Evolutionary conservation across 2,888 invertebrate species (phyloP), one percentile per base, ranked within the genome.

Genomic region (Antitype chi): DNA sequence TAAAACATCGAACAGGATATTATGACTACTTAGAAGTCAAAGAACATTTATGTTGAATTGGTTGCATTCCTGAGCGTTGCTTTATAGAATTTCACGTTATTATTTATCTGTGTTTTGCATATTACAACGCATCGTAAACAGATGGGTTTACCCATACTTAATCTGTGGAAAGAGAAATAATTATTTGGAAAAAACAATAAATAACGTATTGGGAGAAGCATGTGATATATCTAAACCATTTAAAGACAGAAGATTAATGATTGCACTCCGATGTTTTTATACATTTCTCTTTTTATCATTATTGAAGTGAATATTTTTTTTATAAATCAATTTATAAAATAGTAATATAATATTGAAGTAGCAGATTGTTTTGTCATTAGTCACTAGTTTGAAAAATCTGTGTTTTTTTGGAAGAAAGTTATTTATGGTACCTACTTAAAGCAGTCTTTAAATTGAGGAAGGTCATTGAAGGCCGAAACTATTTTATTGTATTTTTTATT

Each of bases 71-170:
- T 43, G 64, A 49, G 52, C 2, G 13, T 49, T n/a, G 17, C n/a
- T 57, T 59, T 77, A 74, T 23, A 57, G 32, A 80, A 78, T 78
- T 74, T 82, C 72, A 64, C 70, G 59, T 72, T 60, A 78, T 77
- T 70, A 74, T 81, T 32, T 80, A 66, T 76, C 49, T 28, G 74
- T 69, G 68, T 76, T 85, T 87, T 79, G 80, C 88, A 88, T 88
- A 80, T 80, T 84, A 85, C 76, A 84, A 80, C 76, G 49, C 68
- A 81, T 74, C 63, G 52, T 66, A 75, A 78, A 70, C 47, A n/a
- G 23, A n/a, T 67, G 88, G 87, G 67, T 82, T 87, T 85, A 80
- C 57, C 88, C 82, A 81, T 57, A 69, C 78, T 55, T 78, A 79
- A 70, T 55, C 71, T 66, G 38, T 64, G 73, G 47, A 38, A 73